Base-by-base conservation (phyloP, 2,888 invertebrate species). In the Protophormia terraenovae region DNA sequence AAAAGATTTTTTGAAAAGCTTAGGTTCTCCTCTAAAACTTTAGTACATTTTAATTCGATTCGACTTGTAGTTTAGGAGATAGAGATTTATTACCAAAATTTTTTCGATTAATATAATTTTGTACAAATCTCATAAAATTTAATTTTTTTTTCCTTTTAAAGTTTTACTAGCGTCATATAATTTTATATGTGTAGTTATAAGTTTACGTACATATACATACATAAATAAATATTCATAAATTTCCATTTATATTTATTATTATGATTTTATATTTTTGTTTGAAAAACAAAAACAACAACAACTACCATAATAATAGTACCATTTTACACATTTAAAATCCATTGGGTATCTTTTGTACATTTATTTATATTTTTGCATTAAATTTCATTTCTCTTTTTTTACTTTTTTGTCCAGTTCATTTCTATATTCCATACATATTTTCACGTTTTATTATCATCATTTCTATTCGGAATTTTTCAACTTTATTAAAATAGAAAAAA, bases 391-490 rank as follows among this genome's bases (percentile, higher is more conserved):
- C 3, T 16, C 47, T 75, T 62, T 35, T 50, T 62, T 62, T 75
- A 16, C 14, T 12, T 38, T 72, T 75, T 35, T 7, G 24, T 75
- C 14, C 38, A 76, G 19, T 66, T 66, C 10, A 47, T 32, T 77
- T 60, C 35, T 60, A 7, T 38, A 69, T 67, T 77, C 29, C 12
- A 69, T 47, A 47, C 60, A 47, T 58, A 24, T 38, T 69, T 78
- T 60, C 6, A 38, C 19, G 27, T 60, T 79, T 62, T 50, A 69
- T 53, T n/a, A 38, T 69, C 12, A 60, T 38, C 27, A 71, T 41
- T 79, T 66, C n/a, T 45, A 45, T 32, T 58, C 47, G 22, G 16
- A 0, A 4, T 19, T 29, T 64, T 50, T 29, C n/a, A 22, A n/a
- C 4, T 45, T 50, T 50, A 27, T 75, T 53, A 38, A 5, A n/a